Base-by-base conservation (phyloP, 2,888 invertebrate genomes). In the Seladonia tumulorum region DNA sequence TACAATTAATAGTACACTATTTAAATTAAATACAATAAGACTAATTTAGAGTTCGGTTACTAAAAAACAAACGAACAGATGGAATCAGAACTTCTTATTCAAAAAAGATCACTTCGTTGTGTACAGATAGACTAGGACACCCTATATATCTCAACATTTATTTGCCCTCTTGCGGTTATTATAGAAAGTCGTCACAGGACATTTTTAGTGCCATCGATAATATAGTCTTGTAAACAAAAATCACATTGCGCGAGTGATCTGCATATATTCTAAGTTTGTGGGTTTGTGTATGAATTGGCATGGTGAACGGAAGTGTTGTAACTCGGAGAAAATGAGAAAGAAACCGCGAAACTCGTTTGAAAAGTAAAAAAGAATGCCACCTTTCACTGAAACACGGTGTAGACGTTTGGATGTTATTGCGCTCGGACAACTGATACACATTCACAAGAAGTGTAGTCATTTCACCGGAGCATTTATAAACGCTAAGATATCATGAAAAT, bases 301-400 rank as follows among this genome's bases (percentile, higher is more conserved):
- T 53, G 53, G 53, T 22, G 53, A 57, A 22, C 57, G 57, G 57
- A 57, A 25, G 25, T 60, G 12, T 25, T 63, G 16, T 63, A 63
- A 63, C 25, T 14, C 16, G 14, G 16, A 8, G 35, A 16, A 53
- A 60, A 75, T 83, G 71, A 57, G 60, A 53, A 29, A 74, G 25
- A 60, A 42, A 18, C 22, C 47, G 47, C 63, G 47, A 49, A 85
- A 72, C 75, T 57, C 7, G 70, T 75, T 78, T 79, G 53, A 45
- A 76, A 57, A 63, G 57, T 76, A 84, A 79, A 75, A 78, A 35
- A 42, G n/a, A 45, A 42, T 22, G 12, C 57, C n/a, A 14, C 42
- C 84, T 85, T 85, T 85, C 85, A 79, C 79, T 71, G 35, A 4
- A 70, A 29, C 22, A 68, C 12, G 7, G 57, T 70, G 22, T 22